Evolutionary conservation across 1,140 invertebrate species (phyloP).

Genomic region (Drosophila truncata): DNA sequence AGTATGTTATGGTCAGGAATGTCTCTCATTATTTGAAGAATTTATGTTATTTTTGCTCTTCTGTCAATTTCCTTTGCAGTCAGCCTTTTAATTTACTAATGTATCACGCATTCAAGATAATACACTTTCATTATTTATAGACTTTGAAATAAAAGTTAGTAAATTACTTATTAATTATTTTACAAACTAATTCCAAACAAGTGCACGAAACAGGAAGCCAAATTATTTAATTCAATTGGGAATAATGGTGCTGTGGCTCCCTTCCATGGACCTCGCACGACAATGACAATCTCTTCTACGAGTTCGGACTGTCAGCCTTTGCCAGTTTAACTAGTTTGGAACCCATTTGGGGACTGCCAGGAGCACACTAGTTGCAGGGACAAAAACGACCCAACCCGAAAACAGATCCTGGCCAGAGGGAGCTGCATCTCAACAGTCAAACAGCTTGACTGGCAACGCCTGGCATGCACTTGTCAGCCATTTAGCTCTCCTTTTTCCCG

Average conservation of each 20-base stretch:
- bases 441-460: slow-evolving; percentile 33
- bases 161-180: not conserved
- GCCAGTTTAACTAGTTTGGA: slow-evolving; percentile 53
- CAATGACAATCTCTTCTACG: slow-evolving; percentile 5
- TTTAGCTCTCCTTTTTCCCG: slow-evolving; percentile 38
- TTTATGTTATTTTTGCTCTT: slow-evolving; percentile 2
- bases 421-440: slow-evolving; percentile 45
- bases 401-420: slow-evolving; percentile 8
- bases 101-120: slow-evolving; percentile 3
- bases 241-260: not conserved
- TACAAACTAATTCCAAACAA: not conserved
- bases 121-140: not conserved
- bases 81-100: slow-evolving; percentile 59
- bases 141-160: not conserved
- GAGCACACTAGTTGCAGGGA: slow-evolving; percentile 10
- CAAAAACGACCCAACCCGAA: not conserved
- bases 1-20: no score
- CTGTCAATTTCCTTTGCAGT: not conserved
- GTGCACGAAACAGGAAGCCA: not conserved
- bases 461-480: slow-evolving; percentile 52
- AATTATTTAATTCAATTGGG: slow-evolving; percentile 32
- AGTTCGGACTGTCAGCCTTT: slow-evolving; percentile 5
- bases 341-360: slow-evolving; percentile 51
- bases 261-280: slow-evolving; percentile 8
- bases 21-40: not conserved